phyloP scores from a whole-genome alignment of 1,140 invertebrate genomes.

The Caenorhabditis latens region DNA sequence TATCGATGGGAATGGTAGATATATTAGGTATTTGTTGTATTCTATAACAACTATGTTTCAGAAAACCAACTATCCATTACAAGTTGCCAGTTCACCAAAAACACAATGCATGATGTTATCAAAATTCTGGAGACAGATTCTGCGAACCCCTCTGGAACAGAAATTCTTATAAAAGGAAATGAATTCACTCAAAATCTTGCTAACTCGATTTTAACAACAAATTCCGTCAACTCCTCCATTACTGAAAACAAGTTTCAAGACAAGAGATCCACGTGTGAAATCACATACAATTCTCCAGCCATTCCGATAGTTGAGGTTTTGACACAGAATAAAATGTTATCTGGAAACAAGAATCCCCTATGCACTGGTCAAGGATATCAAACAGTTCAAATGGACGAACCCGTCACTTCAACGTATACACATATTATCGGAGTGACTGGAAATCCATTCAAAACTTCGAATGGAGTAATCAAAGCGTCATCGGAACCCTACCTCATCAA shows the following conservation, averaged over 20 bases:
- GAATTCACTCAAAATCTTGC: conserved; percentile 46
- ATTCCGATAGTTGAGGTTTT: background rate
- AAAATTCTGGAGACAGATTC: background rate
- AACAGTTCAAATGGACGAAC: conserved; percentile 7
- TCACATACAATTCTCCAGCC: conserved; percentile 22
- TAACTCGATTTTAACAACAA: background rate
- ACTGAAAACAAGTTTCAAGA: conserved; percentile 36
- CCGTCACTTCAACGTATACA: background rate
- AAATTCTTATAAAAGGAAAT: background rate
- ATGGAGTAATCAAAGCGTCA: conserved; percentile 15
- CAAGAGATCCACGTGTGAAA: conserved; percentile 34
- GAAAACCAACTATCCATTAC: background rate
- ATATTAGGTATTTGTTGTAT: background rate
- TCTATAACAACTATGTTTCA: background rate
- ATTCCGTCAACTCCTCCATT: background rate
- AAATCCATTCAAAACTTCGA: conserved; percentile 5
- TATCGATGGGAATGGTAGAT: conserved; percentile 17
- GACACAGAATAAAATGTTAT: background rate
- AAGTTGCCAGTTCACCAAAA: conserved; percentile 40
- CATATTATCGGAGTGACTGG: background rate
- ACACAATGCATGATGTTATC: conserved; percentile 52
- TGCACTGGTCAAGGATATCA: conserved; percentile 3
- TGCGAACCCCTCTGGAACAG: too few relatives aligned
- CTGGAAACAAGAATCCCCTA: background rate
- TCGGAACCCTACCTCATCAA: conserved; percentile 25